Evolutionary conservation across 2,888 invertebrate genomes (phyloP), one percentile per base, ranked within the genome.

Genomic region (Beris morrisii): DNA sequence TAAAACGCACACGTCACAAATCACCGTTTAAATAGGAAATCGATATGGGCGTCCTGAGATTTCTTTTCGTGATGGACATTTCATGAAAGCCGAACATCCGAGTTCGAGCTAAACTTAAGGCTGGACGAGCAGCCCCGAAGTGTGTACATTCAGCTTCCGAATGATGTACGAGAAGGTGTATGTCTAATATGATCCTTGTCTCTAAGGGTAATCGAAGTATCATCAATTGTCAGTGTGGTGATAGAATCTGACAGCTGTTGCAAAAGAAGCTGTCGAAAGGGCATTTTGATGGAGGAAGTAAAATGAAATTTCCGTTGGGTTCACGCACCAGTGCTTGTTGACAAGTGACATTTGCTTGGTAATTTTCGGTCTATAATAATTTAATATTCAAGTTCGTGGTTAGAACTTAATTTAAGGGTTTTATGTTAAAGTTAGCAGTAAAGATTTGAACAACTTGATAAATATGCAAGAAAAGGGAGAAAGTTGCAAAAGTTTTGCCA

Each of bases 171-270:
- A 43, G 15, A 13, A n/a, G 55, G 38, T 56, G 15, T 15, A 12
- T 28, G 45, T 28, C 7, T 13, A 4, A 55, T 12, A 55, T 2
- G 58, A 46, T 46, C 13, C 48, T n/a, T 46, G 11, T 48, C 61
- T 12, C 50, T 45, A 5, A 28, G 53, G 52, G 63, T 63, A 63
- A 63, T 63, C 63, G 63, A 63, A 63, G 52, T 43, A 53, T 45
- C 63, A 63, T 63, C 63, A 63, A 63, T 63, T 63, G 52, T 43
- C 44, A 44, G 15, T 38, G 28, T 43, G 6, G 28, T 52, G 63
- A 63, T 53, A 63, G 38, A 13, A 28, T 28, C 28, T 43, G 53
- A 43, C 63, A 63, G 43, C 63, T 53, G 63, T 63, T 52, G 63
- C 52, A 28, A 53, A 46, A 63, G 43, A 53, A 28, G 38, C 48